Base-by-base conservation (phyloP, 2,113 vertebrate genomes). In the Sander lucioperca region DNA sequence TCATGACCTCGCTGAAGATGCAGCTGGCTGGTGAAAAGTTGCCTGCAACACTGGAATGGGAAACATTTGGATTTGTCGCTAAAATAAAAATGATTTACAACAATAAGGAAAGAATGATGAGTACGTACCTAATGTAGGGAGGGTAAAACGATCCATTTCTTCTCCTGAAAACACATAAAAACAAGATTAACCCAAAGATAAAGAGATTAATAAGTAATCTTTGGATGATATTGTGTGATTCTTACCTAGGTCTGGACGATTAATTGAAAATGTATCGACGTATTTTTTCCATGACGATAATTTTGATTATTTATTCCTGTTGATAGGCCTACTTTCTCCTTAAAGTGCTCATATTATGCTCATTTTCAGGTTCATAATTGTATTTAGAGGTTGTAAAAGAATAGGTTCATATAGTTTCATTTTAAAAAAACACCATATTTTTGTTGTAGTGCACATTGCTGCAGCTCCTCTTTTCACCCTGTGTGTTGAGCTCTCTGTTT, bases 1-100 rank as follows among this genome's bases (percentile, higher is more conserved):
- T 98, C 97, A 97, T 96, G 71, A 98, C 95, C 94, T 97, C 96
- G 78, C 97, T 97, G 86, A 99, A 98, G 84, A 98, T 94, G 36
- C 96, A 98, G 94, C 97, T 99, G 63, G 96, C 97, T 27, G 97
- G 97, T 51, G 97, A 96, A 1, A 87, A 89, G 30, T 97, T 96
- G 39, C 97, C 97, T 94, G 97, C 96, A 89, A 97, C 82, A 82
- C 98, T 99, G 92, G 93, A 9, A 94, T 0, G 84, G 82, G 19
- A 5, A 36, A 47, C 7, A 0, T 27, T 62, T 58, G 2, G 47
- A 4, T 62, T 56, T 67, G 23, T 7, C 43, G 6, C 19, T 43
- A 12, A 56, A 57, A 45, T 23, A 1, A 74, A 69, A 1, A 48
- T 12, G 2, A 68, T 18, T 36, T 3, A 63, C 48, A 30, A 66